Evolutionary conservation across 2,113 vertebrate species (phyloP).

Genomic region (Artemisiospiza belli): DNA sequence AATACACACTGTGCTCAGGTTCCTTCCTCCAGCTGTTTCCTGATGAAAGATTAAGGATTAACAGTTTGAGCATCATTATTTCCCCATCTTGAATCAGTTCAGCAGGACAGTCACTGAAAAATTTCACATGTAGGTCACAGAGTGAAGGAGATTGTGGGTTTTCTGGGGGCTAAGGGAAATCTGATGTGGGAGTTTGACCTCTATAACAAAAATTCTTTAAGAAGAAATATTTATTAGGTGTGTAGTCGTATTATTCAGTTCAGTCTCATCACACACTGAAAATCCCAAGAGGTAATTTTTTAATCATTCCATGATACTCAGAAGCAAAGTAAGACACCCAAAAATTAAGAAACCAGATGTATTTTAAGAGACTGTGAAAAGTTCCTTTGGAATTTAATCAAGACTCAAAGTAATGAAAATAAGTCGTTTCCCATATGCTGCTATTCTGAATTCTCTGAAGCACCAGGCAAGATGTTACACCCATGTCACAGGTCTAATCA

Average conservation of each 20-base stretch:
- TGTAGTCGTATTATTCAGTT: background rate
- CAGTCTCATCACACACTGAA: background rate
- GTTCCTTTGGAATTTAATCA: slow-evolving; percentile 49
- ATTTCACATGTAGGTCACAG: background rate
- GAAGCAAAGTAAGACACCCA: background rate
- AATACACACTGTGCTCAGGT: background rate
- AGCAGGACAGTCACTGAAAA: background rate
- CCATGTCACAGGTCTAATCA: background rate
- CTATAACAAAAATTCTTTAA: background rate
- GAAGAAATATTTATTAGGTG: background rate
- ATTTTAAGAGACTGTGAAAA: slow-evolving; percentile 26
- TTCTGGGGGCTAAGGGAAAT: background rate
- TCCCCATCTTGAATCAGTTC: background rate
- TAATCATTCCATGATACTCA: background rate
- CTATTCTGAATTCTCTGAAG: slow-evolving; percentile 2
- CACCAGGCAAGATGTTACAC: background rate
- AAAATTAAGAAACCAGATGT: slow-evolving; percentile 31
- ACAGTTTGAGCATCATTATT: background rate
- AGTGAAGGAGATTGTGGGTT: background rate
- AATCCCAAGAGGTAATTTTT: background rate
- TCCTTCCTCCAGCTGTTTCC: background rate
- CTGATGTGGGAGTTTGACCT: background rate
- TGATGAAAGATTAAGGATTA: background rate
- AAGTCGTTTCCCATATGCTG: background rate
- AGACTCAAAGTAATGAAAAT: slow-evolving; percentile 23